Percentiles rank a stretch among this genome's conserved stretches.
phyloP scores from a whole-genome alignment of 2,888 invertebrate species.

The Apamea monoglypha region DNA sequence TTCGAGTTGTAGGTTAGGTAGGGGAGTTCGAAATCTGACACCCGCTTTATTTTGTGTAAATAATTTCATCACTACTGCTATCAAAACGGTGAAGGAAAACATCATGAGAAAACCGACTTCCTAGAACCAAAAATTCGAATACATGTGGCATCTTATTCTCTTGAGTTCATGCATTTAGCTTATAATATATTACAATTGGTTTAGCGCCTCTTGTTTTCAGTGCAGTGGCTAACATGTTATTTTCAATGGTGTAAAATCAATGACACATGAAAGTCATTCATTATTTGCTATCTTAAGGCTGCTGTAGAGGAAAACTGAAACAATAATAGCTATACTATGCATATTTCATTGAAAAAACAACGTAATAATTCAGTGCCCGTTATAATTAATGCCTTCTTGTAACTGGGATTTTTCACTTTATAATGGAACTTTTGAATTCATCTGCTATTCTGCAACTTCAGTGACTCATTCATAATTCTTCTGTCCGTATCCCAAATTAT shows the following conservation, averaged over 20 bases:
- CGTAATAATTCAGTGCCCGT: neutral
- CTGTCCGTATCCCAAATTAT: neutral
- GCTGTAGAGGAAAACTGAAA: conserved; percentile 39
- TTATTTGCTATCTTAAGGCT: conserved; percentile 11
- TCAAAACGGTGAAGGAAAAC: too few species aligned
- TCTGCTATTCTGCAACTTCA: neutral
- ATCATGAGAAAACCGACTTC: too few species aligned
- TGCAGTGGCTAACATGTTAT: neutral
- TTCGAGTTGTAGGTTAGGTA: too few species aligned
- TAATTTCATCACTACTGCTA: neutral
- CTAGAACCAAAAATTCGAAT: neutral
- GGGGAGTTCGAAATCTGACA: neutral
- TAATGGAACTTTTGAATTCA: neutral
- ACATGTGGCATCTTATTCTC: too few species aligned
- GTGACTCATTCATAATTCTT: neutral
- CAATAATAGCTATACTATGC: neutral
- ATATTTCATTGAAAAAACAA: conserved; percentile 5
- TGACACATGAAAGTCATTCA: conserved; percentile 21
- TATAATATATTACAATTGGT: neutral
- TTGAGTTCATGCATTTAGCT: too few species aligned
- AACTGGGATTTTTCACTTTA: neutral
- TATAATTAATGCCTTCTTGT: neutral
- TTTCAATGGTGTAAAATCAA: conserved; percentile 14
- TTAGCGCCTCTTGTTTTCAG: neutral
- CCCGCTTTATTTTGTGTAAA: neutral